These are phyloP conservation scores for Drosophila glabriapex DNA, from an alignment of 2,888 invertebrate genomes.

Conservation along the genomic window DNA sequence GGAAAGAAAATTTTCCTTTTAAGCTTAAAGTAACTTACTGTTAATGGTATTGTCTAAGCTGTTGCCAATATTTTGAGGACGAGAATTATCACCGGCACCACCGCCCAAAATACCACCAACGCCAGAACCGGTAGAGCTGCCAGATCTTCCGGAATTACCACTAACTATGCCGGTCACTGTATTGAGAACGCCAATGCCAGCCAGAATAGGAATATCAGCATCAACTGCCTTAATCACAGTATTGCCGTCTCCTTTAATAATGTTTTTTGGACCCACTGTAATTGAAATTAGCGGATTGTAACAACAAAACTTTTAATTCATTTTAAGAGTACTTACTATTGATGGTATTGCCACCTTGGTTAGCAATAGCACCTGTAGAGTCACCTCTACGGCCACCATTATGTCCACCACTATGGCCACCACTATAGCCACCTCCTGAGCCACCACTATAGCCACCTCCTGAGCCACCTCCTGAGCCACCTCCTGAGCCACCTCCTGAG, in stretches of 20 bases:
- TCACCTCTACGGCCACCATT: not conserved
- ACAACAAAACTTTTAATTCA: not conserved
- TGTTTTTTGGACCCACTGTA: slow-evolving; percentile 15
- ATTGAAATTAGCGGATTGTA: not conserved
- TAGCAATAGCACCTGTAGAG: not conserved
- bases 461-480: not conserved
- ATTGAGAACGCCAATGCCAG: slow-evolving; percentile 9
- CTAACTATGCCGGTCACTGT: slow-evolving; percentile 1
- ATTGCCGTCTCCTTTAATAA: slow-evolving; percentile 31
- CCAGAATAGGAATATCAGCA: slow-evolving; percentile 1
- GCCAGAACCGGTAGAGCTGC: not conserved
- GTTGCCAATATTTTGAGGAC: no score
- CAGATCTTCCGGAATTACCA: slow-evolving; percentile 6
- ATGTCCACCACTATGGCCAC: no score
- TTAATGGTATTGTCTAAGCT: no score
- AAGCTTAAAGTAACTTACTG: no score
- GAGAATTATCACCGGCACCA: no score
- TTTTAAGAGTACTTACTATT: not conserved
- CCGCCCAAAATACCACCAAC: no score
- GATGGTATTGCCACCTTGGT: slow-evolving; percentile 17
- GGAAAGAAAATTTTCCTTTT: no score
- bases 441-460: not conserved
- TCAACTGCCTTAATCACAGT: slow-evolving; percentile 15
- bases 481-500: not conserved
- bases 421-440: no score